A percentile compares a stretch with the other conserved stretches of the same genome.
phyloP scores from a whole-genome alignment of 30 jellyfish, hydroid and myxozoan species.

The Clytia hemisphaerica region DNA sequence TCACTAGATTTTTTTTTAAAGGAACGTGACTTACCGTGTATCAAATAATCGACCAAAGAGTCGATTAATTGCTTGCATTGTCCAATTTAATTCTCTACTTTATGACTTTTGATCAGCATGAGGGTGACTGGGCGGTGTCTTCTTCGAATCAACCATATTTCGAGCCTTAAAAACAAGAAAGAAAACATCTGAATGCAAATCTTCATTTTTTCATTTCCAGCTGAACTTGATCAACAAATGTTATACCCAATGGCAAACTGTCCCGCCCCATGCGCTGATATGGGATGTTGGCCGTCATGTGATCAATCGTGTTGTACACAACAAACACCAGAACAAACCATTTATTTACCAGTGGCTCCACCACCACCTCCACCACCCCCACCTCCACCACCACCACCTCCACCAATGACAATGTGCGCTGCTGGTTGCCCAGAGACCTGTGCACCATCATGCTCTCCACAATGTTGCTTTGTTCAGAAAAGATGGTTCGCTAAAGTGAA shows the following conservation, averaged over 20 bases:
- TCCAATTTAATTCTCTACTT: too few species aligned
- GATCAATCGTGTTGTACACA: constrained; percentile 80
- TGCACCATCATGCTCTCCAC: constrained; percentile 94
- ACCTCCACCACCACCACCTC: constrained; percentile 88
- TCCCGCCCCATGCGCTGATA: constrained; percentile 66
- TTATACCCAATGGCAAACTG: constrained; percentile 66
- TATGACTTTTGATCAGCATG: too few species aligned
- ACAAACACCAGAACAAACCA: constrained; percentile 39
- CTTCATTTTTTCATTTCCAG: too few species aligned
- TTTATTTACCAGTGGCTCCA: constrained; percentile 61
- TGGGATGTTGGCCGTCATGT: constrained; percentile 82
- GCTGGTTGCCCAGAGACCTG: constrained; percentile 89
- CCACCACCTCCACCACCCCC: constrained; percentile 81
- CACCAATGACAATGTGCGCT: constrained; percentile 60
- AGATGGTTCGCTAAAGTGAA: constrained; percentile 71
- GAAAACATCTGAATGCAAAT: too few species aligned
- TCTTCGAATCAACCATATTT: too few species aligned
- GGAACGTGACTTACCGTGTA: not conserved
- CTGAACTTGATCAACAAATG: constrained; percentile 77
- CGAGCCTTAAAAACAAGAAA: too few species aligned
- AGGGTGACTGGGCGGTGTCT: too few species aligned
- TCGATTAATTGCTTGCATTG: too few species aligned
- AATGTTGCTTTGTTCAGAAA: constrained; percentile 88
- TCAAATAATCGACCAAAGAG: too few species aligned
- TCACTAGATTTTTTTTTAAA: not conserved